These are phyloP conservation scores for Ametastegia equiseti DNA, from an alignment of 2,888 invertebrate species.

Conservation along the genomic window DNA sequence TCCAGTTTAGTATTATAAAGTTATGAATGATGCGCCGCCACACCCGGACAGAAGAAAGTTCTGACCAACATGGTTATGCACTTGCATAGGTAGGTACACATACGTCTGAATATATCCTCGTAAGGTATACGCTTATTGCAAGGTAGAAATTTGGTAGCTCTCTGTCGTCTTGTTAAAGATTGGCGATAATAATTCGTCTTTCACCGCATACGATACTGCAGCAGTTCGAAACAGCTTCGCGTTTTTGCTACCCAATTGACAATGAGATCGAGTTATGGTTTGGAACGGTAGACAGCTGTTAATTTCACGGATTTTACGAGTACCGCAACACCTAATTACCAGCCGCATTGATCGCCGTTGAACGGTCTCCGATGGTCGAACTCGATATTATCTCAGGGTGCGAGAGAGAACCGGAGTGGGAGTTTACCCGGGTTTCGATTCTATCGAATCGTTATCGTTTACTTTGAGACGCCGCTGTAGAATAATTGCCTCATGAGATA, in stretches of 20 bases:
- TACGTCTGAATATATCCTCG: neutral
- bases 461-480: constrained; percentile 49
- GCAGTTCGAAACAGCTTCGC: neutral
- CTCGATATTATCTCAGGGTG: constrained; percentile 1
- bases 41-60: constrained; percentile 37
- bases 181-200: constrained; percentile 28
- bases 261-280: constrained; percentile 34
- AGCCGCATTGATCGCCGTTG: constrained; percentile 32
- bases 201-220: neutral
- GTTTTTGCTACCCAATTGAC: constrained; percentile 27
- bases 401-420: neutral
- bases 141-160: constrained; percentile 36
- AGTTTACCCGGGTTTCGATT: constrained; percentile 51
- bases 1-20: constrained; percentile 21
- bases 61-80: constrained; percentile 3
- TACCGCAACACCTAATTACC: constrained; percentile 30
- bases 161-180: constrained; percentile 3
- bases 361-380: constrained; percentile 1
- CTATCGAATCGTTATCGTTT: constrained; percentile 53
- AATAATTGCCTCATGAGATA: constrained; percentile 58
- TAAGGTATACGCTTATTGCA: constrained; percentile 6
- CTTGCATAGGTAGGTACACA: neutral
- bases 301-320: constrained; percentile 38
- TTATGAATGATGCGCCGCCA: constrained; percentile 15
- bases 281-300: constrained; percentile 24